A percentile compares a stretch with the other conserved stretches of the same genome.
phyloP scores from a whole-genome alignment of 1,140 invertebrate genomes.

The Ceratosolen fusciceps region DNA sequence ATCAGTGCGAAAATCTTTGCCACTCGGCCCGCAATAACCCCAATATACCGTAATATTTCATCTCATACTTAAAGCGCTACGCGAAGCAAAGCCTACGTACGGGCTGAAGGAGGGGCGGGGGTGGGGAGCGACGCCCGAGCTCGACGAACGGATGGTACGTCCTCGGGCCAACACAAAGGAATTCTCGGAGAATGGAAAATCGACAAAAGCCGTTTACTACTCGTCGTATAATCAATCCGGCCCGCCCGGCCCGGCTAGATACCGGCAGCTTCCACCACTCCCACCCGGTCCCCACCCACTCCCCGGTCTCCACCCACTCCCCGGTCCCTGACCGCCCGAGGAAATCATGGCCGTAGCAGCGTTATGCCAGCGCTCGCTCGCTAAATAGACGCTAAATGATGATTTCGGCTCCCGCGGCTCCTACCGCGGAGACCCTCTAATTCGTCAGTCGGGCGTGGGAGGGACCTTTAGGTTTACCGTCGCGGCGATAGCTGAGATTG shows the following conservation, averaged over 20 bases:
- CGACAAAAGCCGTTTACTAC: neutral
- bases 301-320: neutral
- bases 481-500: no score
- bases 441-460: neutral
- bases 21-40: neutral
- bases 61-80: neutral
- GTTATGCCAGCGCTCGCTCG: neutral
- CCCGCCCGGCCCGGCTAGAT: neutral
- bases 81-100: neutral
- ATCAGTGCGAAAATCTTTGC: neutral
- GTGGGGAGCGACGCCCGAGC: neutral
- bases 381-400: constrained; percentile 38
- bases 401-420: neutral
- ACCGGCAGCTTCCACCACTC: neutral
- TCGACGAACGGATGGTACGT: neutral
- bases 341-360: neutral
- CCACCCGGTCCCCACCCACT: neutral
- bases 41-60: constrained; percentile 28
- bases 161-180: constrained; percentile 35
- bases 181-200: constrained; percentile 20
- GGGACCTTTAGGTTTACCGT: neutral
- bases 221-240: neutral
- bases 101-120: neutral
- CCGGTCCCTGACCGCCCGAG: neutral
- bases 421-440: neutral